These are phyloP conservation scores for Ormyrus thymus DNA, from an alignment of 2,888 invertebrate genomes.

Conservation along the genomic window DNA sequence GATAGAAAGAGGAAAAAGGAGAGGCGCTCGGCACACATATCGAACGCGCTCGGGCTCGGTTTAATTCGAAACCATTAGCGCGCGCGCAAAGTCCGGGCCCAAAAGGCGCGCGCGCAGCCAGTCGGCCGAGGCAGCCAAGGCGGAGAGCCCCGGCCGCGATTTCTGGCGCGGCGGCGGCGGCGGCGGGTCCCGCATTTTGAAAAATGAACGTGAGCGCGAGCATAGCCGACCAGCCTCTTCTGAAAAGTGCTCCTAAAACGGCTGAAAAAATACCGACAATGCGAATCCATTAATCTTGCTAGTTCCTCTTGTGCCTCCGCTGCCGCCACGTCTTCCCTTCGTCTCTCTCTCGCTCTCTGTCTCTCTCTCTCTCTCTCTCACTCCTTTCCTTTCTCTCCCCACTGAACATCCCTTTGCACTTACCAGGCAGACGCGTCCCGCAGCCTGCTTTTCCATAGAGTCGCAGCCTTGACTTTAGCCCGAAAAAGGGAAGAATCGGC, in stretches of 20 bases:
- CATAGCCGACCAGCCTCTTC: conserved; percentile 61
- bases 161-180: conserved; percentile 59
- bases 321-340: conserved; percentile 7
- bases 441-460: conserved; percentile 6
- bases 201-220: conserved; percentile 67
- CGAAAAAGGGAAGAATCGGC: conserved; percentile 30
- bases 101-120: neutral
- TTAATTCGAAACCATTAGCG: conserved; percentile 73
- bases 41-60: conserved; percentile 58
- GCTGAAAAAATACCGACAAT: conserved; percentile 75
- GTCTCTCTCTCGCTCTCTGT: conserved; percentile 12
- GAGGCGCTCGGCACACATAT: neutral
- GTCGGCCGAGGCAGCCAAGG: neutral
- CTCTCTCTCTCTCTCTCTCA: conserved; percentile 5
- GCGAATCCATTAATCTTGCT: conserved; percentile 74
- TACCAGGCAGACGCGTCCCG: conserved; percentile 50
- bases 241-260: conserved; percentile 74
- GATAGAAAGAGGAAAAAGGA: too few species aligned
- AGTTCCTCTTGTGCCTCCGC: conserved; percentile 61
- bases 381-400: conserved; percentile 58
- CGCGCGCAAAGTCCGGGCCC: conserved; percentile 52
- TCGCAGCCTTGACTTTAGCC: conserved; percentile 16
- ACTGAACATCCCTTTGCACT: conserved; percentile 72
- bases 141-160: conserved; percentile 66
- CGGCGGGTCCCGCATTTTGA: conserved; percentile 66